A percentile compares a stretch with the other conserved stretches of the same genome.
phyloP scores from a whole-genome alignment of 2,113 vertebrate genomes.

The Rhegmatorhina hoffmannsi region DNA sequence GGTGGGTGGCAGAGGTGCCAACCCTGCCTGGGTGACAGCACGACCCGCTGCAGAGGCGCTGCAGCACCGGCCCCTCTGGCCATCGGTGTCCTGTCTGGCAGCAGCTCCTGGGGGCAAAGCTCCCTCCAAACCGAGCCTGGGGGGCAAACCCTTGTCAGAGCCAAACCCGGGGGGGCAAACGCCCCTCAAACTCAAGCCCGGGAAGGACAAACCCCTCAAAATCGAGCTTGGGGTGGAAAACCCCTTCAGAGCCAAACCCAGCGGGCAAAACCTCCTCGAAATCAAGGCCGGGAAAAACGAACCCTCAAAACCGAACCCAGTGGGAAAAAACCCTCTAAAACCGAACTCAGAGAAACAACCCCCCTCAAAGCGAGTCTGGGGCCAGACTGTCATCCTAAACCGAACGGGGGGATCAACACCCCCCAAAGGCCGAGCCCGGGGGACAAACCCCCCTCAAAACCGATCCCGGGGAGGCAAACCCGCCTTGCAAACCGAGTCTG shows the following conservation, averaged over 20 bases:
- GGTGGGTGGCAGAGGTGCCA: too few species aligned
- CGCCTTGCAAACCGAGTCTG: not conserved
- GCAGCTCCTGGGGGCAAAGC: rapidly evolving
- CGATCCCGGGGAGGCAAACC: too few species aligned
- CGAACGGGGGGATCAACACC: too few species aligned
- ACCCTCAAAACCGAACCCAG: not conserved
- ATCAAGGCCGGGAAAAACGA: not conserved
- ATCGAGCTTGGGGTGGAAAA: not conserved
- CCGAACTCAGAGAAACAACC: too few species aligned
- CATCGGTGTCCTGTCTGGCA: rapidly evolving
- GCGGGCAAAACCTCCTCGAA: not conserved
- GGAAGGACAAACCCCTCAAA: not conserved
- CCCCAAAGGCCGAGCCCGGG: too few species aligned
- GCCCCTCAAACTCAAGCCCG: not conserved
- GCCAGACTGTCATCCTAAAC: too few species aligned
- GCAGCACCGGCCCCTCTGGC: rapidly evolving
- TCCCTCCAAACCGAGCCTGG: too few species aligned
- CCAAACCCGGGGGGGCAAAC: too few species aligned
- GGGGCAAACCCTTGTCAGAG: not conserved
- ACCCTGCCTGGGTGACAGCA: rapidly evolving
- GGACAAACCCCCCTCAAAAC: too few species aligned
- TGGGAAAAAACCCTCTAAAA: not conserved
- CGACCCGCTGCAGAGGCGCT: not conserved
- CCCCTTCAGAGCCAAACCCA: not conserved
- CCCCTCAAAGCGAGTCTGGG: too few species aligned